Evolutionary conservation across 2,888 invertebrate species (phyloP).

Genomic region (Bhutanitis thaidina): DNA sequence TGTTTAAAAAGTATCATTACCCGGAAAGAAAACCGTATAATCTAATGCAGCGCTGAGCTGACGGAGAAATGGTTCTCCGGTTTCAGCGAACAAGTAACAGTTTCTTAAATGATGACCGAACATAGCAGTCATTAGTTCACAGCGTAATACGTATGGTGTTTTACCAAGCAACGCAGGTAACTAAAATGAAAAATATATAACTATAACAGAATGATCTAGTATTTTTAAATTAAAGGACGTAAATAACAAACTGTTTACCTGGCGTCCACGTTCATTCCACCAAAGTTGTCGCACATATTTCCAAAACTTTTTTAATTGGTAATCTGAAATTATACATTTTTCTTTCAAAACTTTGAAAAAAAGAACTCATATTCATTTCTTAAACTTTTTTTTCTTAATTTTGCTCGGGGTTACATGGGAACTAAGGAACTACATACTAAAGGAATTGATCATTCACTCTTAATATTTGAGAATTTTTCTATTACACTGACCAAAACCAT

Average conservation of each 20-base stretch:
- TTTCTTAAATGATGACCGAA: slow-evolving; percentile 71
- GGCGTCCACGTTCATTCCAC: slow-evolving; percentile 70
- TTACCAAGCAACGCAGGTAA: slow-evolving; percentile 56
- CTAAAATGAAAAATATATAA: slow-evolving; percentile 30
- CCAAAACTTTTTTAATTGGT: slow-evolving; percentile 71
- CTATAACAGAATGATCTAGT: no score
- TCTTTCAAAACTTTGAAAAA: neutral
- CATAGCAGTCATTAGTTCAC: slow-evolving; percentile 72
- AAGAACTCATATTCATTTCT: no score
- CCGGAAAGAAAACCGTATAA: slow-evolving; percentile 71
- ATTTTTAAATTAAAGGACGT: no score
- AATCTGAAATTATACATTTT: slow-evolving; percentile 34
- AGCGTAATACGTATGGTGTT: slow-evolving; percentile 68
- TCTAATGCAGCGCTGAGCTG: slow-evolving; percentile 69
- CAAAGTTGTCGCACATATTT: slow-evolving; percentile 71
- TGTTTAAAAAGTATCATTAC: slow-evolving; percentile 33
- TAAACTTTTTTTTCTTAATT: no score
- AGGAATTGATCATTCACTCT: no score
- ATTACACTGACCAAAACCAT: no score
- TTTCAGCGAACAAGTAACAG: slow-evolving; percentile 72
- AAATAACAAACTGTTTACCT: slow-evolving; percentile 43
- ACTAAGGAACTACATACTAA: no score
- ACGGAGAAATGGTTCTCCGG: slow-evolving; percentile 68
- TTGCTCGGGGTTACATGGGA: no score
- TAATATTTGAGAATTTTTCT: no score